Conservation (phyloP, 2,888 invertebrate genomes). For the Chymomyza caudatula region DNA sequence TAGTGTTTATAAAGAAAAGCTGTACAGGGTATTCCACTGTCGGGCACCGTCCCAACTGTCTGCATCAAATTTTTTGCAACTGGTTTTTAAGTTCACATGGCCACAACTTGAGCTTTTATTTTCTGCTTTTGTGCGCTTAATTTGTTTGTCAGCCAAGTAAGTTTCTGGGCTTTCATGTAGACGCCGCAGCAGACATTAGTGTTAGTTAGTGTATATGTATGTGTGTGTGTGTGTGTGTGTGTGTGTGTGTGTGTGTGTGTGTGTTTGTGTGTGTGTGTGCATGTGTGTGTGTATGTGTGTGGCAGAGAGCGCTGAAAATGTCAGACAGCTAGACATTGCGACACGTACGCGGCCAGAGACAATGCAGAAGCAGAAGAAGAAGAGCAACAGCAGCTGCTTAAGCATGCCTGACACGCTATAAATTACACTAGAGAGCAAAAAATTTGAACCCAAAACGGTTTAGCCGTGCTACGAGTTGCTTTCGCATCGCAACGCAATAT, state of each 20-base stretch:
- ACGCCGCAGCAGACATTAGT: conserved; percentile 39
- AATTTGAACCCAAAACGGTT: no score
- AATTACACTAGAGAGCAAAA: no score
- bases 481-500: no score
- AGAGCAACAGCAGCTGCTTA: conserved; percentile 51
- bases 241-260: no score
- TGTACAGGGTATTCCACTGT: no score
- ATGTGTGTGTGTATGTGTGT: conserved; percentile 47
- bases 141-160: conserved; percentile 61
- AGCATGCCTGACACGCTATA: conserved; percentile 50
- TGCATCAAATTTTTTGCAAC: no score
- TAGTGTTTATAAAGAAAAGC: no score
- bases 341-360: conserved; percentile 29
- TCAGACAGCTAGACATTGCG: conserved; percentile 58
- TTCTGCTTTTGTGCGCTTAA: conserved; percentile 64
- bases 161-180: conserved; percentile 47
- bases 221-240: no score
- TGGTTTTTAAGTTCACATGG: conserved; percentile 12
- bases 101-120: conserved; percentile 50
- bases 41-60: no score
- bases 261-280: no score
- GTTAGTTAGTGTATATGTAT: conserved; percentile 29
- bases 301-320: conserved; percentile 48
- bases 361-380: conserved; percentile 1
- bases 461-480: no score